Evolutionary conservation across 1,140 invertebrate genomes (phyloP), one percentile per base, ranked within the genome.

Genomic region (Lordiphosa collinella): DNA sequence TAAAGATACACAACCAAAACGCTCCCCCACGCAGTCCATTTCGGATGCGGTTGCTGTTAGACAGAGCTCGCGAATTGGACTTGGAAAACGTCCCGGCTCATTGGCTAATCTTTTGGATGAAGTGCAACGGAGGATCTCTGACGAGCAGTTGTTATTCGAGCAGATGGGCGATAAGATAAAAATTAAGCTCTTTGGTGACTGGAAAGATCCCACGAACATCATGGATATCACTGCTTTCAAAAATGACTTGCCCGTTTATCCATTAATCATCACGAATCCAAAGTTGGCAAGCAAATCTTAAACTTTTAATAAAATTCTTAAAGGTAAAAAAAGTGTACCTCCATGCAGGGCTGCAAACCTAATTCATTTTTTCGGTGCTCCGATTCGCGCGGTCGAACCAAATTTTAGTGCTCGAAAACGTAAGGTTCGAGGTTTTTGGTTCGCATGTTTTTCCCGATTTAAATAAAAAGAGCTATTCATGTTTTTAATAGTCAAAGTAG

Each of bases 181-280:
- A 12, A 65, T 87, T 4, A 46, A 66, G 16, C 71, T 87, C 7
- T 66, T 87, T 29, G 64, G 78, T 1, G 44, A 73, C 2, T 22
- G n/a, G 0, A 46, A 46, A 6, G 62, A 87, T 34, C 52, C 60
- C 1, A 29, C 54, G 14, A 61, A 72, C 14, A 87, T 88, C n/a
- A 56, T 53, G 12, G 56, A 87, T 12, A 84, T 88, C 36, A 31
- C 52, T 10, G 53, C 43, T 0, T 88, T 88, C 37, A 90, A 90
- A 41, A 75, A 73, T 16, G 48, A 50, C 4, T 53, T 91, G 0
- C 53, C 74, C 35, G 58, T 86, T 1, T 90, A 78, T 68, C 90
- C 90, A 1, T 48, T 18, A 4, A 18, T 18, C 4, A 18, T 3
- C 4, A 18, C 82, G n/a, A 66, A 80, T 49, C 74, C 74, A 6